These are phyloP conservation scores for Meganola albula DNA, from an alignment of 2,888 invertebrate genomes.

Conservation along the genomic window DNA sequence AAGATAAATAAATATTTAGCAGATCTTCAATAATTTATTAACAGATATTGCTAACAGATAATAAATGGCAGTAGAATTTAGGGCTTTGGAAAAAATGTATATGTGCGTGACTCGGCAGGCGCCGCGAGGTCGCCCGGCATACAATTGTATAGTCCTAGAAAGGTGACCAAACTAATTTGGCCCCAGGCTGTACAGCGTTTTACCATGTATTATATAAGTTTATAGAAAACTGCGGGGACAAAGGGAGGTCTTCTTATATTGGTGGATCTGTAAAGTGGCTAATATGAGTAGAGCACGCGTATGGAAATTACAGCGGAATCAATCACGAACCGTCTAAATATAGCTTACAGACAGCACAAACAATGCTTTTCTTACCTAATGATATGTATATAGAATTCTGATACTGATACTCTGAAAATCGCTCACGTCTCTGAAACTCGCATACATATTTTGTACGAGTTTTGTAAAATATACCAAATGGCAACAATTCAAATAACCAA, in stretches of 20 bases:
- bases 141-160: slow-evolving; percentile 66
- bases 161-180: slow-evolving; percentile 44
- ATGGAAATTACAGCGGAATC: slow-evolving; percentile 75
- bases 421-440: too few relatives aligned
- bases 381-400: slow-evolving; percentile 33
- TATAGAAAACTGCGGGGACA: slow-evolving; percentile 19
- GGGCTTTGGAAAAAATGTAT: slow-evolving; percentile 65
- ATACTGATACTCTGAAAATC: too few relatives aligned
- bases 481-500: too few relatives aligned
- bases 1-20: slow-evolving; percentile 21
- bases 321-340: slow-evolving; percentile 71
- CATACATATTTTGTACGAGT: too few relatives aligned
- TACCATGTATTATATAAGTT: slow-evolving; percentile 24
- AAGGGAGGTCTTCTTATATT: slow-evolving; percentile 32
- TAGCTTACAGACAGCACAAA: slow-evolving; percentile 60
- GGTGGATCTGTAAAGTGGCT: slow-evolving; percentile 65
- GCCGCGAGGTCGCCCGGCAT: slow-evolving; percentile 66
- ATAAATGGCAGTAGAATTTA: slow-evolving; percentile 51
- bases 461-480: too few relatives aligned
- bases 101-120: slow-evolving; percentile 75
- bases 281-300: slow-evolving; percentile 73
- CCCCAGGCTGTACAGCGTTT: slow-evolving; percentile 37
- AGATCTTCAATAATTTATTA: slow-evolving; percentile 30
- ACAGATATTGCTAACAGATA: slow-evolving; percentile 31
- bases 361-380: slow-evolving; percentile 56